Conservation (phyloP, 1,140 invertebrate genomes). For the Plutomurus gul region DNA sequence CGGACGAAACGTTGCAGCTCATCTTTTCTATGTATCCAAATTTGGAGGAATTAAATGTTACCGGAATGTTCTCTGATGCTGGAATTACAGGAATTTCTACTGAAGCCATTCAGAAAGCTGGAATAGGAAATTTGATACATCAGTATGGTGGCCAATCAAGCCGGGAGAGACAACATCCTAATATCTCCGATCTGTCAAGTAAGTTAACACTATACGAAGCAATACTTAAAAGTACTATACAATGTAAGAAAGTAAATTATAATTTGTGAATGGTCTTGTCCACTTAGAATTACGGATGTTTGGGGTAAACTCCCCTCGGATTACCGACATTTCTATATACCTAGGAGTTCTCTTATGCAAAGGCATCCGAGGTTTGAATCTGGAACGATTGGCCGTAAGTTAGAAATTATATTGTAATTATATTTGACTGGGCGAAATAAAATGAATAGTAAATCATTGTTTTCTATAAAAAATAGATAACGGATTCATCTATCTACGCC, state of each 20-base stretch:
- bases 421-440: neutral
- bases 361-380: neutral
- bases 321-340: neutral
- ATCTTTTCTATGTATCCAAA: constrained; percentile 22
- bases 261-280: neutral
- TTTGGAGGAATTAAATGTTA: constrained; percentile 31
- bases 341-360: neutral
- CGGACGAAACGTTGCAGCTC: constrained; percentile 4
- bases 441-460: too few species aligned
- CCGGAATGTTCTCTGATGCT: constrained; percentile 29
- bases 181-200: neutral
- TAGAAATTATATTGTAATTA: neutral
- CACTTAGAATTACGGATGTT: neutral
- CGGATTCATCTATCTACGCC: constrained; percentile 7
- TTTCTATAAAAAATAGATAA: too few species aligned
- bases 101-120: neutral
- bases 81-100: constrained; percentile 30
- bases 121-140: neutral
- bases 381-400: constrained; percentile 11
- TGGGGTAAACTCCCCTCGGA: neutral
- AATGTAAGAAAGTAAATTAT: too few species aligned
- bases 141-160: neutral
- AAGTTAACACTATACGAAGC: too few species aligned
- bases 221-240: too few species aligned
- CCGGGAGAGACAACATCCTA: neutral